Evolutionary conservation across 2,113 vertebrate species (phyloP).

Genomic region (Trematomus loennbergii): DNA sequence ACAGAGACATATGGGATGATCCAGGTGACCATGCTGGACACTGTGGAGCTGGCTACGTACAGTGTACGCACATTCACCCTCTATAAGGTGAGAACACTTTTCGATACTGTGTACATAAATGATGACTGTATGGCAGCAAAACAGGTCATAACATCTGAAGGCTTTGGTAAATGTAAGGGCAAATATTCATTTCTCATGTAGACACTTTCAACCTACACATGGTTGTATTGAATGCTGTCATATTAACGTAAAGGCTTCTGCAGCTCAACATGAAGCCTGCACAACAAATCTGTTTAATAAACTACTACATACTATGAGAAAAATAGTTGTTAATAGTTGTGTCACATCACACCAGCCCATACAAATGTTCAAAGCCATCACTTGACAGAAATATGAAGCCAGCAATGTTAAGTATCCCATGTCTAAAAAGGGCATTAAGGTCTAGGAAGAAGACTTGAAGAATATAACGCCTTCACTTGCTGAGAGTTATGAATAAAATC

Average conservation of each 20-base stretch:
- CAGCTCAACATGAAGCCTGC: background rate
- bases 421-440: background rate
- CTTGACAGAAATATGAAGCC: background rate
- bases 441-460: background rate
- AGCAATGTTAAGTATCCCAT: background rate
- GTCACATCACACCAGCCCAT: background rate
- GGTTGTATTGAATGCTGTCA: background rate
- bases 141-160: background rate
- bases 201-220: no score
- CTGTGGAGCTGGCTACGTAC: conserved; percentile 93
- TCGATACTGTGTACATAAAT: background rate
- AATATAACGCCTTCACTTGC: background rate
- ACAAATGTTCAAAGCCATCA: background rate
- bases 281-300: no score
- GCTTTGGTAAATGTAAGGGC: background rate
- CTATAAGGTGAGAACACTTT: conserved; percentile 87
- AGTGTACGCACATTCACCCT: conserved; percentile 92
- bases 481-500: background rate
- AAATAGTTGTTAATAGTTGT: background rate
- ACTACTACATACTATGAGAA: no score
- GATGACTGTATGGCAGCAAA: background rate
- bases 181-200: no score
- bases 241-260: background rate
- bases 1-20: conserved; percentile 95
- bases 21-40: conserved; percentile 94